Base-by-base conservation (phyloP, 2,797 vertebrate genomes). In the Sebastes kiyomatsui region DNA sequence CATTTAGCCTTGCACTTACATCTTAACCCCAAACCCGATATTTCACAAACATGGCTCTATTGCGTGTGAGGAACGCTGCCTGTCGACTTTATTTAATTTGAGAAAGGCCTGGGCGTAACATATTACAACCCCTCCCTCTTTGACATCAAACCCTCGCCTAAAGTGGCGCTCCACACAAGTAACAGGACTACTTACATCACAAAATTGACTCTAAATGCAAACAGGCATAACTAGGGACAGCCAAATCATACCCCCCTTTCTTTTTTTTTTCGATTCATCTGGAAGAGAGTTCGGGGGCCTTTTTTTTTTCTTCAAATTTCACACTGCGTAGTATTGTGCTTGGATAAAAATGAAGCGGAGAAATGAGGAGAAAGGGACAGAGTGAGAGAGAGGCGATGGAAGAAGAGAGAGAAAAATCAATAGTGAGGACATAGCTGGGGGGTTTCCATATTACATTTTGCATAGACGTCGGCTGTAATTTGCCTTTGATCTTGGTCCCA, bases 381-480 rank as follows among this genome's bases (percentile, higher is more conserved):
- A 87, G 83, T 64, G 87, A 90, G 89, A 75, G 81, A 80, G 81
- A 77, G 87, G 83, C 77, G 85, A 89, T 90, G 83, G 84, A 76
- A 88, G 90, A 85, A 83, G 81, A 91, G 84, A 87, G 84, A 91
- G 86, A 88, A 92, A 92, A 95, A 95, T 95, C 94, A 95, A 96
- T 95, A 95, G 90, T 83, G 92, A 93, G 92, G 93, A 93, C 90
- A 93, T 95, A 88, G 94, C 96, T 95, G 90, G 94, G 93, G 94
- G 94, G 92, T 94, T 95, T 94, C 93, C 94, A 95, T 94, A 95
- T 96, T 95, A 95, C 94, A 95, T 96, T 96, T 94, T 96, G 95
- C 95, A 96, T 95, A 95, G 95, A 96, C 94, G 93, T 96, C 92
- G 92, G 93, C 93, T 93, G 92, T 96, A 96, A 96, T 96, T 95